Base-by-base conservation (phyloP, 2,113 vertebrate species). In the Sclerurus mexicanus region DNA sequence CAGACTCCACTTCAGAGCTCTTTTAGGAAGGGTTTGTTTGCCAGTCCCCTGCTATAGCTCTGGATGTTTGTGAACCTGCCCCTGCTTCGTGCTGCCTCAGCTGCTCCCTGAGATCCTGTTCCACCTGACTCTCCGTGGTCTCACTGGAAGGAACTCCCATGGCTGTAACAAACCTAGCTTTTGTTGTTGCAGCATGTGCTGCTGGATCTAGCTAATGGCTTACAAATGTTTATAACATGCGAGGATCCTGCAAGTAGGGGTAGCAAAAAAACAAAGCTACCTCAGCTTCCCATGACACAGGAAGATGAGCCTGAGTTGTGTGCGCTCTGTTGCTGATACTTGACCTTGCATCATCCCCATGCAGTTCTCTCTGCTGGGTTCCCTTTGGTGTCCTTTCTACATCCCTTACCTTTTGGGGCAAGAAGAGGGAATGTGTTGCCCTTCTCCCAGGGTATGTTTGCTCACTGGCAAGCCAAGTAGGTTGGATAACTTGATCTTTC, bases 161-260 rank as follows among this genome's bases (percentile, higher is more conserved):
- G 64, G 30, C 84, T 75, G 18, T 62, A 93, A 82, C 89, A 95
- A 92, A 87, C 53, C 28, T 78, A 30, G 53, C 81, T 89, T 89
- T 94, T 87, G 77, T 90, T 92, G 21, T 89, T 85, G 11, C 39
- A 84, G 47, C 23, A 5, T 89, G 69, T 91, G 46, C 52, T 89
- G 35, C 75, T 75, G 85, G 14, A 27, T 83, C 72, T 27, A 66
- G 63, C 72, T 95, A 89, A 96, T 95, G 53, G 40, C 67, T 96
- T 92, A 39, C 94, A 96, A 96, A 94, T 95, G 77, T 62, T 56
- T 75, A 24, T 39, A 66, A 42, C 4, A 4, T 55, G 53, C 23
- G 82, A 78, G 42, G 40, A 9, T n/a, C 35, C 56, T 63, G 44
- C 47, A 47, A 73, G 19, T 12, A 84, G 33, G 9, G 39, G 20